Evolutionary conservation across 1,140 invertebrate genomes (phyloP).

Genomic region (Drosophila jambulina): DNA sequence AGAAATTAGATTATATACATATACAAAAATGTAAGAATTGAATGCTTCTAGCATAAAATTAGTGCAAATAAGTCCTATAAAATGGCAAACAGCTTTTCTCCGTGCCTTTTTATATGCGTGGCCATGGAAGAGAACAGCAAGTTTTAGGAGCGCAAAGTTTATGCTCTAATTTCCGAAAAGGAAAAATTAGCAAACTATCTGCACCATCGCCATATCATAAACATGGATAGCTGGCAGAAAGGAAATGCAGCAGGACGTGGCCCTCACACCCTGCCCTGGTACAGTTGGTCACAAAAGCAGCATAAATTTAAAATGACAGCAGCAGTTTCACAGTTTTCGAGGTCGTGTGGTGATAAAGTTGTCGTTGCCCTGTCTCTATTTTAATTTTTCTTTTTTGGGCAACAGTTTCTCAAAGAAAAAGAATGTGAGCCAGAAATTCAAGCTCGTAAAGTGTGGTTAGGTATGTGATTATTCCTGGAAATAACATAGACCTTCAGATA

Average conservation of each 20-base stretch:
- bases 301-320: constrained; percentile 82
- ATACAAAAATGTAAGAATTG: no score
- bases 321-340: constrained; percentile 79
- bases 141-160: constrained; percentile 77
- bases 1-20: no score
- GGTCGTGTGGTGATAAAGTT: constrained; percentile 76
- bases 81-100: neutral
- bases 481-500: constrained; percentile 12
- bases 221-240: constrained; percentile 54
- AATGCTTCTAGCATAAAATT: neutral
- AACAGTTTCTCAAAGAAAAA: constrained; percentile 49
- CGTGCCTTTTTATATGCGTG: constrained; percentile 17
- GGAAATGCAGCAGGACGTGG: constrained; percentile 41
- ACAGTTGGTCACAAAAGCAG: constrained; percentile 77
- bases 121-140: constrained; percentile 23
- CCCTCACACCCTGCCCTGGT: constrained; percentile 4
- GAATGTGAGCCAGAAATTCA: neutral
- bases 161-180: constrained; percentile 83
- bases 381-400: neutral
- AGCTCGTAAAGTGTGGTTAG: constrained; percentile 63
- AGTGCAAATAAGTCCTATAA: neutral
- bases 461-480: constrained; percentile 32
- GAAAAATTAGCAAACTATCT: constrained; percentile 83
- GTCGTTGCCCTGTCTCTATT: constrained; percentile 22
- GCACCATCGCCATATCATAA: constrained; percentile 81